Base-by-base conservation (phyloP, 2,113 vertebrate species). In the Salvator merianae region DNA sequence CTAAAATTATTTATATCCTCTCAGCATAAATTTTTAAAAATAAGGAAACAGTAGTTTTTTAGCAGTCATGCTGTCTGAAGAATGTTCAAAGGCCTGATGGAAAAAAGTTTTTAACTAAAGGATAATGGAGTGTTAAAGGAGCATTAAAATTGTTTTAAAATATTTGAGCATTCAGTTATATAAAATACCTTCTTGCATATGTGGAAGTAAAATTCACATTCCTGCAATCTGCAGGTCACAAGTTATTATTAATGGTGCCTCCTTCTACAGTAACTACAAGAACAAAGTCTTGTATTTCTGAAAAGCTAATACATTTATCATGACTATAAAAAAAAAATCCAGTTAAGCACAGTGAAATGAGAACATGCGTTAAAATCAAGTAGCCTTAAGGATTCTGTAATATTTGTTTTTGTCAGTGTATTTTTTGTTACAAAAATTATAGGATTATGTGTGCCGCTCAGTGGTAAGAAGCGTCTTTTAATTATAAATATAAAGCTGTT, bases 351-450 rank as follows among this genome's bases (percentile, higher is more conserved):
- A 79, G 83, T 81, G 88, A 90, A 93, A 84, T 81, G 91, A 93
- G 90, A 89, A 88, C 88, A 88, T 85, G 85, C 90, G 93, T 93
- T 92, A 93, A 94, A 94, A 93, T 93, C 87, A 91, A 53, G 88
- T 89, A 85, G 90, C 88, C 50, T 92, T 89, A 93, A 90, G 13
- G 7, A n/a, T 40, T 18, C 2, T 38, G 36, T 9, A 43, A 72
- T 20, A 14, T 24, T 38, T n/a, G 3, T 43, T 7, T 2, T 28
- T 1, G 8, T 20, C 26, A 18, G 4, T 63, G 28, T 43, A n/a
- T 28, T 32, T 34, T 36, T 86, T 87, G 84, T 88, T 80, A 79
- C 81, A 91, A 83, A 34, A n/a, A 36, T 10, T 5, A 3, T 34
- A 32, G 38, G 20, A 20, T 59, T 59, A 20, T 59, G 18, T 20